phyloP scores from a whole-genome alignment of 2,113 vertebrate species.

The Gopherus flavomarginatus region DNA sequence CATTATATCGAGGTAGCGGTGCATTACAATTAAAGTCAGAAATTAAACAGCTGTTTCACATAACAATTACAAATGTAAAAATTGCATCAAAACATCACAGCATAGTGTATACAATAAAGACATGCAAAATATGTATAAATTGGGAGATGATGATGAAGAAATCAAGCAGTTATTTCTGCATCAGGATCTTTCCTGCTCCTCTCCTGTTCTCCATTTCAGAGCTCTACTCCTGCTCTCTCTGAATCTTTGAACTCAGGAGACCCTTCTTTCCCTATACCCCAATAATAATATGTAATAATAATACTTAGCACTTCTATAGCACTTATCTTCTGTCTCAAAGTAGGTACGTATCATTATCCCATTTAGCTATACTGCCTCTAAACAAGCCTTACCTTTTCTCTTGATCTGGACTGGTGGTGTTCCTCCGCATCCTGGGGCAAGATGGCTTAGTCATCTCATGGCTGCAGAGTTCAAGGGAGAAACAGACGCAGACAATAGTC shows the following conservation, averaged over 20 bases:
- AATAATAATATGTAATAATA: neutral
- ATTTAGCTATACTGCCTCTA: neutral
- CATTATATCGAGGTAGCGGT: no score
- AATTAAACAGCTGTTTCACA: neutral
- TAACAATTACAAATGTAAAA: neutral
- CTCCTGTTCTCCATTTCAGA: neutral
- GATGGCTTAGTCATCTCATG: neutral
- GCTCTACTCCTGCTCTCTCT: neutral
- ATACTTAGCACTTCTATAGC: neutral
- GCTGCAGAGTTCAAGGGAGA: neutral
- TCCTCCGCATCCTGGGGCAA: neutral
- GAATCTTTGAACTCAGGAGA: neutral
- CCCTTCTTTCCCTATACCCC: neutral
- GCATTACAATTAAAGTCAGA: neutral
- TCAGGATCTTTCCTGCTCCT: neutral
- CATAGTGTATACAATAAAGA: neutral
- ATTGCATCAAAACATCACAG: neutral
- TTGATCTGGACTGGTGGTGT: neutral
- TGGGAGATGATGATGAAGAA: neutral
- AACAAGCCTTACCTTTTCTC: neutral
- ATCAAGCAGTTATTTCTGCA: neutral
- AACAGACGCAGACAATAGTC: neutral
- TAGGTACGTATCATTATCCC: neutral
- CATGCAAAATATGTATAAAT: neutral
- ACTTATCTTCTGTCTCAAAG: neutral